Base-by-base conservation (phyloP, 2,888 invertebrate species). In the Drosophila infuscata region DNA sequence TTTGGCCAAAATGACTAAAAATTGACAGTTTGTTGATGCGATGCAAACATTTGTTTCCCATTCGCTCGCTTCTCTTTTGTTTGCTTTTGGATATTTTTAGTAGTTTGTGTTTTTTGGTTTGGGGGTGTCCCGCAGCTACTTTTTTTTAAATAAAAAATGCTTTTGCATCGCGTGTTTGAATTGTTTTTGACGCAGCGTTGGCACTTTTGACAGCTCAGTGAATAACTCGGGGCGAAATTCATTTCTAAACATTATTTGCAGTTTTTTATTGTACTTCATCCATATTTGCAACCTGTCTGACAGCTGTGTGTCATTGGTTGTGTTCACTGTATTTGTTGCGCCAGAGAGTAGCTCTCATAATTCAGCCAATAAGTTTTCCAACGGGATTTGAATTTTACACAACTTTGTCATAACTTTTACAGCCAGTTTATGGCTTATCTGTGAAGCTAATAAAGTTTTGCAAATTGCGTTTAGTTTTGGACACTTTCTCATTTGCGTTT, bases 1-100 rank as follows among this genome's bases (percentile, higher is more conserved):
- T 82, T 71, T 83, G 81, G 57, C 74, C 57, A 57, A 70, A 79
- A 80, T 81, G 79, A 71, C 72, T 73, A 70, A 76, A 69, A 68
- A 81, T 79, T 81, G 81, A 81, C 80, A 81, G 81, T 78, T 63
- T 60, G 54, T 43, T 62, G 61, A 56, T 56, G 17, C 29, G 25
- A 38, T n/a, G 70, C 70, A 66, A 74, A 67, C 70, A 64, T 77
- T 78, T 77, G 52, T 68, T 57, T 67, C 63, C 20, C 60, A 46
- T 33, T 51, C 25, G 6, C 29, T n/a, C 25, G 5, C 17, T 29
- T n/a, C 1, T 60, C 25, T 2, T 66, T 32, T 46, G 2, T 46
- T 25, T 15, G 3, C 15, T 48, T 62, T 57, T 69, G 38, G 25
- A 46, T 63, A 20, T 53, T 57, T 29, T 52, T 36, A 11, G 46